Evolutionary conservation across 2,797 vertebrate genomes (phyloP).

Genomic region (Peromyscus eremicus): DNA sequence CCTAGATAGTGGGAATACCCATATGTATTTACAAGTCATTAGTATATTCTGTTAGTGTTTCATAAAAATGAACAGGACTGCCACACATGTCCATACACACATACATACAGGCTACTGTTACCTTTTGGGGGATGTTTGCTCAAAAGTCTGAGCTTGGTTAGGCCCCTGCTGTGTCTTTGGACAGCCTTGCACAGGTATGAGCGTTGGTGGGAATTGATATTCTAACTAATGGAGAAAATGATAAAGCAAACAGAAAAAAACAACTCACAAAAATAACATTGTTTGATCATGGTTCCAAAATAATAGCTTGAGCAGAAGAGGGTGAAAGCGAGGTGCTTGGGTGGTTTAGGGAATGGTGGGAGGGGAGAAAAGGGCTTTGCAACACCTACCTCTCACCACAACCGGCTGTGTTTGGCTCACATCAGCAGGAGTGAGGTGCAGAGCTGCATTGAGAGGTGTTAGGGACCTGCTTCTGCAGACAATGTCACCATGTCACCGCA

Average conservation of each 20-base stretch:
- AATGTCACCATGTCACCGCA: neutral
- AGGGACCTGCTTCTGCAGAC: constrained; percentile 27
- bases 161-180: constrained; percentile 40
- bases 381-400: neutral
- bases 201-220: constrained; percentile 68
- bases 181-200: constrained; percentile 77
- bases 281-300: constrained; percentile 77
- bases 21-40: neutral
- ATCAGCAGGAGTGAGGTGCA: neutral
- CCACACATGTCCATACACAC: neutral
- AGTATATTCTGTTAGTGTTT: neutral
- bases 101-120: neutral
- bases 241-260: constrained; percentile 70
- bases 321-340: neutral
- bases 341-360: neutral
- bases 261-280: constrained; percentile 77
- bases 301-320: neutral
- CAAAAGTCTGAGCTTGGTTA: constrained; percentile 24
- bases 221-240: constrained; percentile 73
- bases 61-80: neutral
- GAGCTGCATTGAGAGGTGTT: neutral
- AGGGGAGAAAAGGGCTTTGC: neutral
- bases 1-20: neutral
- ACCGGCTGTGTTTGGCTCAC: neutral
- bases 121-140: constrained; percentile 24